Evolutionary conservation across 2,113 vertebrate genomes (phyloP).

Genomic region (Oryzias javanicus): DNA sequence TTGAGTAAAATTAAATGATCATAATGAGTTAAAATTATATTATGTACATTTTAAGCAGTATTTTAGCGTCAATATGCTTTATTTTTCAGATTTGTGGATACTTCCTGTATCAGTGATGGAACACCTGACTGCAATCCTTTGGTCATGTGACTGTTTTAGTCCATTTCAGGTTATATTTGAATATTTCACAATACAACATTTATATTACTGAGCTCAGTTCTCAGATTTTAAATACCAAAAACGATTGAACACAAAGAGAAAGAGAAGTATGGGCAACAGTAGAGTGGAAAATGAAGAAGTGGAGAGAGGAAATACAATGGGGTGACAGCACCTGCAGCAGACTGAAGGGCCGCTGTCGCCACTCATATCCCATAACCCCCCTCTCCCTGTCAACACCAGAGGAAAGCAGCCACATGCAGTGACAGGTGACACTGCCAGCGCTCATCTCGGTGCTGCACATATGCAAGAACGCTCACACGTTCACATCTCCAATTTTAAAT

Average conservation of each 20-base stretch:
- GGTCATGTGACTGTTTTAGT: too few relatives aligned
- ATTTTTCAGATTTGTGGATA: too few relatives aligned
- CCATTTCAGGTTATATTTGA: too few relatives aligned
- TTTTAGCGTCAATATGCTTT: too few relatives aligned
- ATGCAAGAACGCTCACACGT: constrained; percentile 19
- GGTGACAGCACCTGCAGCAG: constrained; percentile 59
- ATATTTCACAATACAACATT: too few relatives aligned
- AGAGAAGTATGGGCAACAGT: background rate
- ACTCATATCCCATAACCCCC: constrained; percentile 30
- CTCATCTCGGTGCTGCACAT: constrained; percentile 30
- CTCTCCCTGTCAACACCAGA: constrained; percentile 52
- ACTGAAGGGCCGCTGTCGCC: constrained; percentile 54
- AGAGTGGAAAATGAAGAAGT: constrained; percentile 35
- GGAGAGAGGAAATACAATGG: constrained; percentile 37
- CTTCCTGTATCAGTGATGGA: too few relatives aligned
- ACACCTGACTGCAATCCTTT: too few relatives aligned
- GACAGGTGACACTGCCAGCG: constrained; percentile 45
- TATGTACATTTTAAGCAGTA: too few relatives aligned
- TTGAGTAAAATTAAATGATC: too few relatives aligned
- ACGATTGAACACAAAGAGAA: background rate
- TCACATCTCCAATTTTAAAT: constrained; percentile 1
- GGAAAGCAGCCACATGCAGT: constrained; percentile 24
- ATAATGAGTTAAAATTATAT: too few relatives aligned
- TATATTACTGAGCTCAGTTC: too few relatives aligned
- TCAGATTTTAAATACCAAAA: too few relatives aligned